Percentiles rank a stretch among this genome's conserved stretches.
Conservation (phyloP, 2,113 vertebrate species). For the Morone saxatilis region DNA sequence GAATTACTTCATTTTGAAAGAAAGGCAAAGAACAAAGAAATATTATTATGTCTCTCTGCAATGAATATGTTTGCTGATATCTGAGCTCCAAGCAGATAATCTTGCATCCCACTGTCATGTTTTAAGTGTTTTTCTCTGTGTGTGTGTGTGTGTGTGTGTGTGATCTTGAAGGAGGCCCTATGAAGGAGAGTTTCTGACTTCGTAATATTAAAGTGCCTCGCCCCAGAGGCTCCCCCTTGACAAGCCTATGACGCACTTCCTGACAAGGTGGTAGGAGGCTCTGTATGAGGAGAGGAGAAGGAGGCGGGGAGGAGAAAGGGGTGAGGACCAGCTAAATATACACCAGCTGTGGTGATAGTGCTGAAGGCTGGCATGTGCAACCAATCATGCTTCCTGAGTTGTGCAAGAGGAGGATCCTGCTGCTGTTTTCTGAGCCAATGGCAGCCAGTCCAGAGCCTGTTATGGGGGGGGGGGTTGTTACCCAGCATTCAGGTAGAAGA, state of each 20-base stretch:
- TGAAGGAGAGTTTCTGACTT: constrained; percentile 53
- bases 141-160: constrained; percentile 7
- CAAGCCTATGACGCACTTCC: constrained; percentile 79
- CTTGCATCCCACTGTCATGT: constrained; percentile 6
- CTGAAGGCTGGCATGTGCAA: constrained; percentile 58
- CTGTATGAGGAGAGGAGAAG: constrained; percentile 16
- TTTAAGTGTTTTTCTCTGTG: not conserved
- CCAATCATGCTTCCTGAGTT: constrained; percentile 67
- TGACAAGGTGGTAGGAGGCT: constrained; percentile 51
- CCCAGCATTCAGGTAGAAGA: constrained; percentile 41
- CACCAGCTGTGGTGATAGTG: constrained; percentile 62
- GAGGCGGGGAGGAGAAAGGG: not conserved
- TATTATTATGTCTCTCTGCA: not conserved
- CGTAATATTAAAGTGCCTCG: constrained; percentile 61
- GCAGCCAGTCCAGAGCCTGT: constrained; percentile 1
- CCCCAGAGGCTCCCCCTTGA: constrained; percentile 73
- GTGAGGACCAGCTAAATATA: constrained; percentile 71
- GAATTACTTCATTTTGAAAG: not conserved
- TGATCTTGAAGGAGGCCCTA: constrained; percentile 32
- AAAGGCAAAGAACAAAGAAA: not conserved
- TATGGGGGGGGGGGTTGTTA: constrained; percentile 10
- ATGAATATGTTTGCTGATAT: not conserved
- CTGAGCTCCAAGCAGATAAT: not conserved
- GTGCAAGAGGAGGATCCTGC: constrained; percentile 61
- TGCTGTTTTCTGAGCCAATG: constrained; percentile 59